Base-by-base conservation (phyloP, 2,797 vertebrate species). In the Scolopax bukidnonensis region DNA sequence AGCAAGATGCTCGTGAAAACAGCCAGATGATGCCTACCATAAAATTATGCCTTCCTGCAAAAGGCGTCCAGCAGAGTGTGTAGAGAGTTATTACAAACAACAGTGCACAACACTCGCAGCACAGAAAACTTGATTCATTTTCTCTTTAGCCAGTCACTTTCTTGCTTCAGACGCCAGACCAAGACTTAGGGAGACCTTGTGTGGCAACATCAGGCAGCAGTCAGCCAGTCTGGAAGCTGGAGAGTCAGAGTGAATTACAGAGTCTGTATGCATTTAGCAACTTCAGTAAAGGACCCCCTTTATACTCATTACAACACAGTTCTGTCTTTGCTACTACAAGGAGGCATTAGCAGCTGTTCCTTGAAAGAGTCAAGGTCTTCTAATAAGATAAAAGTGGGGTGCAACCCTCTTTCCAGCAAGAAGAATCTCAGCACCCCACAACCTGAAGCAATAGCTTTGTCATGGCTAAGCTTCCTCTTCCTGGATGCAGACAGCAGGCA, bases 271-370 rank as follows among this genome's bases (percentile, higher is more conserved):
- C 68, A 57, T 74, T 92, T 67, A 86, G 76, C 50, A 69, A 25
- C 51, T 87, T 84, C 70, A 69, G 67, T 94, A 90, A 97, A 95
- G 79, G 79, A 73, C 67, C 45, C 65, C 56, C 67, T 95, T 95
- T 93, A 93, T 95, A 76, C 33, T 84, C 94, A 82, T 87, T 81
- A 96, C 91, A 96, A 92, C 82, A 90, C 73, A 84, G 80, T 67
- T 93, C 94, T 94, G 91, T 96, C 94, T 93, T 60, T 30, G 9
- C 83, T 88, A 18, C 70, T 82, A 59, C 43, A 91, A 90, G 48
- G 18, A 86, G 40, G 43, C 74, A 67, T 70, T 47, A 79, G 53
- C 63, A 95, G 83, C 74, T 79, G 40, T 8, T 84, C 28, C 36
- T 79, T 45, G 28, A 40, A 93, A 73, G 36, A 86, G 25, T 61